Evolutionary conservation across 2,797 vertebrate genomes (phyloP).

Genomic region (Sebastes vulpes): DNA sequence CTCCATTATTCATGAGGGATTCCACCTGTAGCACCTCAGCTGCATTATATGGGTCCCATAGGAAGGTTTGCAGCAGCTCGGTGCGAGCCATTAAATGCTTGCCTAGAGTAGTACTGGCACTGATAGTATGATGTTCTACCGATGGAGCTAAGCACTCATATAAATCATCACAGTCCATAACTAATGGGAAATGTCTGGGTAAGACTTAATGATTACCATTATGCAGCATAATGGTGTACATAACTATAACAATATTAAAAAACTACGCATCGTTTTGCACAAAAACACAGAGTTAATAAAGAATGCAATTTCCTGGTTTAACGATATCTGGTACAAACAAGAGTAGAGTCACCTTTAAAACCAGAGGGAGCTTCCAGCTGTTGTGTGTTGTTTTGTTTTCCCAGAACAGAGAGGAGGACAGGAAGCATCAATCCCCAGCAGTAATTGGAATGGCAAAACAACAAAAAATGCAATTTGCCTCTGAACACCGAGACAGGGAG

Average conservation of each 20-base stretch:
- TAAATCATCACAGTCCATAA: background rate
- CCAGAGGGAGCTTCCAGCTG: conserved; percentile 18
- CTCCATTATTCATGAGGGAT: conserved; percentile 81
- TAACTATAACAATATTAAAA: background rate
- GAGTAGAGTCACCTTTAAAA: conserved; percentile 20
- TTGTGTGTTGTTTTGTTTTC: conserved; percentile 47
- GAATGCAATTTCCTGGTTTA: background rate
- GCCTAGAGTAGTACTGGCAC: background rate
- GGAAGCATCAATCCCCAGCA: conserved; percentile 29
- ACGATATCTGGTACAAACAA: conserved; percentile 1
- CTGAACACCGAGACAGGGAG: conserved; percentile 36
- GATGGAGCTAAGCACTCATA: background rate
- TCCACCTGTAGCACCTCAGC: conserved; percentile 72
- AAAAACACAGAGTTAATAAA: background rate
- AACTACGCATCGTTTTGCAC: background rate
- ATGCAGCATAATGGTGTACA: background rate
- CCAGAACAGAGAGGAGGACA: conserved; percentile 17
- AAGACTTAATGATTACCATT: conserved; percentile 6
- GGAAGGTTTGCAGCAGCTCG: conserved; percentile 16
- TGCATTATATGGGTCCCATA: conserved; percentile 48
- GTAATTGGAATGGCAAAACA: conserved; percentile 63
- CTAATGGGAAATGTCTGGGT: background rate
- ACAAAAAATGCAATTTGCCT: conserved; percentile 43
- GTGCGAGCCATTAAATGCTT: background rate
- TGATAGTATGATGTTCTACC: background rate